Base-by-base conservation (phyloP, 53 echinoderm and acorn worm genomes). In the Hippasteria phrygiana region DNA sequence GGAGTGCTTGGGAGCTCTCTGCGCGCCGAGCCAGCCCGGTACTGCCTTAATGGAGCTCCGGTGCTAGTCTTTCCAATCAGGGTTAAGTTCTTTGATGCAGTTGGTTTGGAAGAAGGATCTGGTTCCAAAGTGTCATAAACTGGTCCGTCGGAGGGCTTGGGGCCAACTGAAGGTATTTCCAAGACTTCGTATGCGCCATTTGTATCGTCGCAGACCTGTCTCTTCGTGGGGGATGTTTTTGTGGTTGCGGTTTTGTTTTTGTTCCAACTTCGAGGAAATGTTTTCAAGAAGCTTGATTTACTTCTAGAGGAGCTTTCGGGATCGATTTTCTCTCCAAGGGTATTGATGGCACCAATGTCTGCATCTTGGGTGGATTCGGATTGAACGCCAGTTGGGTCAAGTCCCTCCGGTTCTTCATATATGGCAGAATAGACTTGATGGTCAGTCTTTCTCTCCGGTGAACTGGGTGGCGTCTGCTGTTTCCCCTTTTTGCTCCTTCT, bases 1-100 rank as follows among this genome's bases (percentile, higher is more conserved):
- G 81, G 81, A 1, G 63, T 64, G 18, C 17, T 81, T 3, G 81
- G 81, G 6, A 81, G 81, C 8, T 81, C 81, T 38, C 81, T 43
- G 3, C 34, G 65, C 29, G 81, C 66, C 26, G 81, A 43, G 40
- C 43, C 72, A 4, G 42, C 3, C 38, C 31, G 43, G 81, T 28
- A 81, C 32, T 81, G 42, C 37, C 64, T 81, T 43, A 81, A 14
- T 27, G 64, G 45, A 39, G 63, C 40, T 31, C 81, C 81, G 39
- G 63, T 64, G 43, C 0, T 43, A 13, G 81, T 81, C 55, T 26
- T 63, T 10, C 81, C 81, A 5, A 81, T 64, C 7, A 81, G 31
- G 3, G 81, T 42, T 5, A 43, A 62, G n/a, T 17, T 45, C 29
- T 40, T 81, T 39, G 72, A n/a, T 2, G 40, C 35, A n/a, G 27